phyloP scores from a whole-genome alignment of 2,113 vertebrate genomes.

The Cisticola juncidis region DNA sequence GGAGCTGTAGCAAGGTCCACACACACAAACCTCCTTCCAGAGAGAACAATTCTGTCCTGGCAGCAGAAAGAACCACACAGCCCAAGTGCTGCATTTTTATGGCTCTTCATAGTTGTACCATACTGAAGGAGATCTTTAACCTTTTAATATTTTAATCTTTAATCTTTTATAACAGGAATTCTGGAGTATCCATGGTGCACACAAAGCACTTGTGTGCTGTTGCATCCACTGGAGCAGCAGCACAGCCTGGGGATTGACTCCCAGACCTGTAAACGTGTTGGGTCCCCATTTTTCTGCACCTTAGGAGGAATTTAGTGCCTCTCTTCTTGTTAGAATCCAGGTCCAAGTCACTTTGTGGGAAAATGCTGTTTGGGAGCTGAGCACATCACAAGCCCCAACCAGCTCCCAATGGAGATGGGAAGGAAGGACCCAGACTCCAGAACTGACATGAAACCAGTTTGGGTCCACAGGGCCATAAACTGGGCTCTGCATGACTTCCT shows the following conservation, averaged over 20 bases:
- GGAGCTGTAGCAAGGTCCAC: not conserved
- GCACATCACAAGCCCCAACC: not conserved
- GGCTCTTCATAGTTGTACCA: not conserved
- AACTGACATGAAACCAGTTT: rapidly evolving
- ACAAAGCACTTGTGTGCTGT: rapidly evolving
- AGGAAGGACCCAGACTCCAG: not conserved
- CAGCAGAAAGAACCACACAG: not conserved
- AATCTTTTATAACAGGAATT: not conserved
- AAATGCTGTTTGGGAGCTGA: not conserved
- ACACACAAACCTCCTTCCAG: not conserved
- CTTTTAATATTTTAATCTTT: too few species aligned
- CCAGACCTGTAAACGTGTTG: rapidly evolving
- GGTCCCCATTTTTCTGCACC: not conserved
- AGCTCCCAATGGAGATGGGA: rapidly evolving
- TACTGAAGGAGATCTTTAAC: not conserved
- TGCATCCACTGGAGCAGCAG: not conserved
- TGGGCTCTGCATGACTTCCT: not conserved
- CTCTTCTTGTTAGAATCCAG: not conserved
- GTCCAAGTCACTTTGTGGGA: not conserved
- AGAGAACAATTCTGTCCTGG: not conserved
- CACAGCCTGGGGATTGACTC: not conserved
- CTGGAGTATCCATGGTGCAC: rapidly evolving
- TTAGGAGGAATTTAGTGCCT: not conserved
- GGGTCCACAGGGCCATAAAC: not conserved
- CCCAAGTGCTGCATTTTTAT: not conserved